Base-by-base conservation (phyloP, 2,113 vertebrate genomes). In the Cacatua alba region DNA sequence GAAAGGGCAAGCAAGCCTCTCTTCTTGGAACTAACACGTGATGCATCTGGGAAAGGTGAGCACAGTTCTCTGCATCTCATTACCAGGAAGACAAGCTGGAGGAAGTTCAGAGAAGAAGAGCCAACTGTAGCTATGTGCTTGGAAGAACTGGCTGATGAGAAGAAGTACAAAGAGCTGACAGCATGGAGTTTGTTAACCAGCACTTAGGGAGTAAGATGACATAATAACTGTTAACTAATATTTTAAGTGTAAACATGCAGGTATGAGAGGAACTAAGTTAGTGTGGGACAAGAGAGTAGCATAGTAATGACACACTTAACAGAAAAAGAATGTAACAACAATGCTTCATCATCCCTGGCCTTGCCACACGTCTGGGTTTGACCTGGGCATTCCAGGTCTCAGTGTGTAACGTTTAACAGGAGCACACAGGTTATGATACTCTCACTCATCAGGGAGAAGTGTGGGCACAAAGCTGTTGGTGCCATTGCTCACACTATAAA, bases 11-110 rank as follows among this genome's bases (percentile, higher is more conserved):
- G 72, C 0, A 6, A 88, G 43, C 44, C 11, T 81, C 64, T 90
- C 18, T 96, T 97, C 95, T 91, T 94, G 92, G 90, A 97, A 96
- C 75, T 64, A 79, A 60, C 1, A 1, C 0, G 4, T 0, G 28
- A 69, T 48, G 72, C 86, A 81, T 92, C 95, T 96, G 94, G 95
- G 84, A 96, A 96, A 94, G 94, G 94, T 93, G 78, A 94, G 75
- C 1, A 2, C 68, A 28, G 70, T 65, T 95, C 92, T 90, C 88
- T 55, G 77, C 69, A 19, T 77, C 83, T 88, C 53, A 1, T 65
- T 97, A 96, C 95, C 70, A 33, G 70, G 95, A 96, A 96, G 77
- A n/a, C 52, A 78, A 53, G 76, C 86, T 70, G 93, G 59, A 93
- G 96, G 87, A 79, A 88, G 53, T 96, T 96, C 96, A 94, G 87